Conservation (phyloP, 2,888 invertebrate species). For the Mythimna lalbum region DNA sequence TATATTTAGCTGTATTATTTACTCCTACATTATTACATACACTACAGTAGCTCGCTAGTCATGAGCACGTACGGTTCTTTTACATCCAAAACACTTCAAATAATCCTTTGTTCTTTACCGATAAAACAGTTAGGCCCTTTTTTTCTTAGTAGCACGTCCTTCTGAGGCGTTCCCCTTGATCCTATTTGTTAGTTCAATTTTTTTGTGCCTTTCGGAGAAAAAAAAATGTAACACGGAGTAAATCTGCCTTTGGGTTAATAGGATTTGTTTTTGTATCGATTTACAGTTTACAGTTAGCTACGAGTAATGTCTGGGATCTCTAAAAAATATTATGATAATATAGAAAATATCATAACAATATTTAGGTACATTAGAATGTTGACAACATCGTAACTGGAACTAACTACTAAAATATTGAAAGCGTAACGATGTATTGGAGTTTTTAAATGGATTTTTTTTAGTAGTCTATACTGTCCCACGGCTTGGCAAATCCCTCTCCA, state of each 20-base stretch:
- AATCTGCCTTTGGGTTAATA: neutral
- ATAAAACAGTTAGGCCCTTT: constrained; percentile 45
- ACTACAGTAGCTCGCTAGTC: constrained; percentile 8
- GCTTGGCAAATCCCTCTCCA: too few species aligned
- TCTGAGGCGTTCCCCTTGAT: constrained; percentile 37
- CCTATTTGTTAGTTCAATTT: constrained; percentile 53
- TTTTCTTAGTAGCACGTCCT: constrained; percentile 30
- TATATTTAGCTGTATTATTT: neutral
- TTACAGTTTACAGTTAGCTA: neutral
- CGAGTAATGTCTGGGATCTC: neutral
- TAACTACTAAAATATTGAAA: too few species aligned
- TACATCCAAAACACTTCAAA: constrained; percentile 51
- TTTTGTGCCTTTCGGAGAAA: constrained; percentile 19
- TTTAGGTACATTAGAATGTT: too few species aligned
- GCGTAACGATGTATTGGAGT: too few species aligned
- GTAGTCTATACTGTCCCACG: too few species aligned
- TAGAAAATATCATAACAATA: too few species aligned
- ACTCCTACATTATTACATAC: constrained; percentile 6
- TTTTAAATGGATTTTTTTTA: too few species aligned
- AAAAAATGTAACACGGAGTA: neutral
- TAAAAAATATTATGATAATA: neutral
- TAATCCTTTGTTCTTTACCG: constrained; percentile 61
- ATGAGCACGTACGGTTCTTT: constrained; percentile 32
- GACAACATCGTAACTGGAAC: too few species aligned
- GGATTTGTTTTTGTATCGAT: constrained; percentile 11